Percentiles rank a stretch among this genome's conserved stretches.
Conservation (phyloP, 2,888 invertebrate species). For the Arrhopalites spinosus region DNA sequence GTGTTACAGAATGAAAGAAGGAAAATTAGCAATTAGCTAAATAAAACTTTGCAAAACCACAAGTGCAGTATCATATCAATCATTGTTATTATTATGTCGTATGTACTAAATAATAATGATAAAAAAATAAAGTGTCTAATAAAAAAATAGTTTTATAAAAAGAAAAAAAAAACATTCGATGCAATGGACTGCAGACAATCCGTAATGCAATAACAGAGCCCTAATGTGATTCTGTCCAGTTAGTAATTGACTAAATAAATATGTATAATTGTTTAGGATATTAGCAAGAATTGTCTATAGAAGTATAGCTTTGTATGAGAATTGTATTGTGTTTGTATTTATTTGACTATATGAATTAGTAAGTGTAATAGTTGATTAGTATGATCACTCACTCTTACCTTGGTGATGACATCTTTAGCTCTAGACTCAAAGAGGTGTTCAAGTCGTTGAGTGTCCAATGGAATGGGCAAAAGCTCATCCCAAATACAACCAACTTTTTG, state of each 20-base stretch:
- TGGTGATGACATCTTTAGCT: constrained; percentile 91
- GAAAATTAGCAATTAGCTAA: no score
- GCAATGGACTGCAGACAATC: no score
- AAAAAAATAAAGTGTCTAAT: neutral
- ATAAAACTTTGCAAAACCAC: neutral
- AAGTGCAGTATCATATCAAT: neutral
- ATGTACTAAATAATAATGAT: neutral
- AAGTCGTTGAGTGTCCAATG: constrained; percentile 87
- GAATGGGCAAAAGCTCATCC: constrained; percentile 81
- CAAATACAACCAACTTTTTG: constrained; percentile 69
- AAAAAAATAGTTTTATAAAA: neutral
- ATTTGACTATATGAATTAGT: neutral
- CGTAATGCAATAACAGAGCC: no score
- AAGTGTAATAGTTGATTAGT: no score
- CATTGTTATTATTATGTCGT: neutral
- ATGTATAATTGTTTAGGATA: neutral
- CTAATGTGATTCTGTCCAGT: no score
- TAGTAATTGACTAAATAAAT: no score
- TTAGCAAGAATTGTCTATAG: neutral
- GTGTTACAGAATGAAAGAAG: no score
- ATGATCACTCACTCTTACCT: constrained; percentile 67
- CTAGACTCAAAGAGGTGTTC: constrained; percentile 97
- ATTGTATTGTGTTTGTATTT: no score
- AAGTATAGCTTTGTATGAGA: neutral
- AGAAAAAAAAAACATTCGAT: neutral